These are phyloP conservation scores for Calliopum simillimum DNA, from an alignment of 2,888 invertebrate genomes.

Conservation along the genomic window DNA sequence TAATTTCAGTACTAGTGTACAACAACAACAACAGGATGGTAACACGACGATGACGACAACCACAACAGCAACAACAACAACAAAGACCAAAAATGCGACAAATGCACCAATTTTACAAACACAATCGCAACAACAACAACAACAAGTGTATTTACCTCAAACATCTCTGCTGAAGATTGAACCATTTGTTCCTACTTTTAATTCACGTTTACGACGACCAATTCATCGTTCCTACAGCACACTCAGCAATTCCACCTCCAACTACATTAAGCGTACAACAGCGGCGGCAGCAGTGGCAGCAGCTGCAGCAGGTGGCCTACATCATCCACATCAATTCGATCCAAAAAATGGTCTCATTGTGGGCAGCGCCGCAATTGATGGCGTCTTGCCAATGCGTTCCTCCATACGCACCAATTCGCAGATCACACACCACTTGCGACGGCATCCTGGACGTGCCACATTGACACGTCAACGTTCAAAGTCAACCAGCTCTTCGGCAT, in stretches of 20 bases:
- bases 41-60: slow-evolving; percentile 26
- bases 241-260: slow-evolving; percentile 53
- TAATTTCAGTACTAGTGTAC: slow-evolving; percentile 34
- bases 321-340: too few species aligned
- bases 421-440: slow-evolving; percentile 50
- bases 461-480: slow-evolving; percentile 58
- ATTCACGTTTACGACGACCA: slow-evolving; percentile 61
- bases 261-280: slow-evolving; percentile 53
- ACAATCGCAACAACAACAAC: slow-evolving; percentile 42
- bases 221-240: slow-evolving; percentile 67
- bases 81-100: slow-evolving; percentile 9
- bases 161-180: slow-evolving; percentile 67
- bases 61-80: slow-evolving; percentile 39
- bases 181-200: slow-evolving; percentile 67
- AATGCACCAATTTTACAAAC: background rate
- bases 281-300: background rate
- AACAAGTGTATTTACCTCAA: slow-evolving; percentile 63
- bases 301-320: background rate
- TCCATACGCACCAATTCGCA: slow-evolving; percentile 31
- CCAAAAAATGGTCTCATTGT: slow-evolving; percentile 12
- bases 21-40: slow-evolving; percentile 1
- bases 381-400: background rate
- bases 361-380: slow-evolving; percentile 35
- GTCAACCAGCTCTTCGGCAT: slow-evolving; percentile 59
- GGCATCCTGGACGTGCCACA: slow-evolving; percentile 49